Base-by-base conservation (phyloP, 2,888 invertebrate species). In the Euphydryas editha region DNA sequence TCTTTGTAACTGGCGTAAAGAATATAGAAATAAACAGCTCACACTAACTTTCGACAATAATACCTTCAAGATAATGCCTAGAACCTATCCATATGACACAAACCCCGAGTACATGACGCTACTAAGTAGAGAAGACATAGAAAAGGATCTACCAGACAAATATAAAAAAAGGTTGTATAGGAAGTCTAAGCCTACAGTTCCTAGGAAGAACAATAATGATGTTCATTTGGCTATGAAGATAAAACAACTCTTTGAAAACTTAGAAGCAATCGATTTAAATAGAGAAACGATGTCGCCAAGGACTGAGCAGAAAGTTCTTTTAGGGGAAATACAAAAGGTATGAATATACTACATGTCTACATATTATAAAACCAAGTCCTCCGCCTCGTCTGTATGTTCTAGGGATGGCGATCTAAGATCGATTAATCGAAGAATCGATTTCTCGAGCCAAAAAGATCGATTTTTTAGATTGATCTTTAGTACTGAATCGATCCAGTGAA, bases 271-370 rank as follows among this genome's bases (percentile, higher is more conserved):
- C 4, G 88, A 92, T 73, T 73, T 90, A 70, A 87, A 87, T 67
- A 83, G 81, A 21, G 83, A 83, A 0, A 79, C 80, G 0, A 84
- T 91, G 83, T 89, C 94, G 17, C 94, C 94, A 0, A 85, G 93
- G 65, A 87, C 92, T 0, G 93, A 94, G 73, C 94, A 94, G 76
- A 92, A 90, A 73, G 81, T 91, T 57, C 82, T 94, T 8, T 77
- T 93, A 67, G 87, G 85, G 68, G 94, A 95, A 80, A 95, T 95
- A 74, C 92, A 94, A 74, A 94, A 94, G 92, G 95, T 95, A 77
- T 11, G 21, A 49, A 15, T 1, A 21, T 13, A 3, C 18, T 7
- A 18, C 4, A n/a, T 36, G n/a, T 37, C 8, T 11, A 20, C 17
- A 3, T 47, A 20, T 46, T 7, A n/a, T n/a, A n/a, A n/a, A n/a